A percentile compares a stretch with the other conserved stretches of the same genome.
phyloP scores from a whole-genome alignment of 2,113 vertebrate species.

The Natator depressus region DNA sequence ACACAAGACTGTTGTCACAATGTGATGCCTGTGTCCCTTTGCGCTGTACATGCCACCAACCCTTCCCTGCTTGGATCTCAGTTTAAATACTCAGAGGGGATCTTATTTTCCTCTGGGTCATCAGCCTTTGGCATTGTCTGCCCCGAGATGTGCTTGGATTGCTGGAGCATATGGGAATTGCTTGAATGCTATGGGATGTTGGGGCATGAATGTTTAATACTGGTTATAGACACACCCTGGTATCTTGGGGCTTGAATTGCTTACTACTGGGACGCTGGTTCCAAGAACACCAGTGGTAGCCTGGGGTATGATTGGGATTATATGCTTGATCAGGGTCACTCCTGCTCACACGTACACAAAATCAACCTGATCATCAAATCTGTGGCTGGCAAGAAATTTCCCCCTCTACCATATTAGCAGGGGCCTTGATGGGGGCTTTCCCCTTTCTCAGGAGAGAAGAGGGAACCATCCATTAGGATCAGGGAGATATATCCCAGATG shows the following conservation, averaged over 20 bases:
- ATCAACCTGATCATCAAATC: not conserved
- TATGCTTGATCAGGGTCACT: not conserved
- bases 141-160: not conserved
- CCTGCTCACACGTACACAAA: not conserved
- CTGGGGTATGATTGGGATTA: not conserved
- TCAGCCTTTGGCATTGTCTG: not conserved
- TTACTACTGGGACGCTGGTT: not conserved
- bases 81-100: not conserved
- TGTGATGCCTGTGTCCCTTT: not conserved
- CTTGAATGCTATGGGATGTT: not conserved
- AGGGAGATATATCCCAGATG: not conserved
- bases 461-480: not conserved
- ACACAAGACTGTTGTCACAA: not conserved
- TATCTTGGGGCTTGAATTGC: not conserved
- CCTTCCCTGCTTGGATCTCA: not conserved
- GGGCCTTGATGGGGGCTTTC: not conserved
- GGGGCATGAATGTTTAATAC: not conserved
- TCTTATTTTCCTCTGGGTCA: not conserved
- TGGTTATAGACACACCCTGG: not conserved
- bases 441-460: not conserved
- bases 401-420: not conserved
- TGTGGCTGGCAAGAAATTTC: not conserved
- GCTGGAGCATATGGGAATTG: not conserved
- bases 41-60: not conserved
- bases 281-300: not conserved